phyloP scores from a whole-genome alignment of 1,140 invertebrate genomes.

The Hycleus phaleratus region DNA sequence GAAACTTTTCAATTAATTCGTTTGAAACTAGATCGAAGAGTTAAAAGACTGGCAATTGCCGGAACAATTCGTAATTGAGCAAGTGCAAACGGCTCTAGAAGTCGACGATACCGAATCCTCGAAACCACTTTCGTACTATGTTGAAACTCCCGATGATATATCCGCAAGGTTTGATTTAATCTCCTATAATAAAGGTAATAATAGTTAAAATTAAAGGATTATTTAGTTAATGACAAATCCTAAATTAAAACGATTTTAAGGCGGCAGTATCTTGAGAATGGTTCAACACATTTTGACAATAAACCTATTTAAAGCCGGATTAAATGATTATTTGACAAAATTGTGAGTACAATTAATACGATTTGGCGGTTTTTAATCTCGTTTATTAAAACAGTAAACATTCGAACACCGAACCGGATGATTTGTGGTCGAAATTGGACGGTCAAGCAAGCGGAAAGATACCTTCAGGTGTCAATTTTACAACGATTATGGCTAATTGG shows the following conservation, averaged over 20 bases:
- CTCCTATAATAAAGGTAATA: conserved; percentile 53
- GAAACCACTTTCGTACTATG: conserved; percentile 45
- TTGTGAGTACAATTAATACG: conserved; percentile 37
- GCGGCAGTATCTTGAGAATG: conserved; percentile 65
- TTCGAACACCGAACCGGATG: conserved; percentile 3
- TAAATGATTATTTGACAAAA: conserved; percentile 47
- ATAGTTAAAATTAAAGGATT: conserved; percentile 10
- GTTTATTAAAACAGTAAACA: conserved; percentile 4
- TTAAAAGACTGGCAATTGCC: conserved; percentile 27
- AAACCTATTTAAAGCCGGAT: conserved; percentile 51
- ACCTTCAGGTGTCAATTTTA: conserved; percentile 30
- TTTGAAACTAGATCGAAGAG: conserved; percentile 7
- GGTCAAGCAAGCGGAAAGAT: not conserved
- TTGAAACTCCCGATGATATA: conserved; percentile 43
- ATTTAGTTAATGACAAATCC: no score
- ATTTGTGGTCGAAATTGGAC: conserved; percentile 4
- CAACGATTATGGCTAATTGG: conserved; percentile 54
- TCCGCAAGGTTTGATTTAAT: conserved; percentile 51
- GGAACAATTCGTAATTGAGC: conserved; percentile 52
- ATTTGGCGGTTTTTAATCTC: not conserved
- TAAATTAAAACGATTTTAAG: conserved; percentile 1
- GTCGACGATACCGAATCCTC: conserved; percentile 56
- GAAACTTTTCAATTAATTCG: no score
- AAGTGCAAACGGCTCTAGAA: conserved; percentile 56
- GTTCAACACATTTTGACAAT: conserved; percentile 62